Evolutionary conservation across 1,140 invertebrate genomes (phyloP).

Genomic region (Apis mellifera): DNA sequence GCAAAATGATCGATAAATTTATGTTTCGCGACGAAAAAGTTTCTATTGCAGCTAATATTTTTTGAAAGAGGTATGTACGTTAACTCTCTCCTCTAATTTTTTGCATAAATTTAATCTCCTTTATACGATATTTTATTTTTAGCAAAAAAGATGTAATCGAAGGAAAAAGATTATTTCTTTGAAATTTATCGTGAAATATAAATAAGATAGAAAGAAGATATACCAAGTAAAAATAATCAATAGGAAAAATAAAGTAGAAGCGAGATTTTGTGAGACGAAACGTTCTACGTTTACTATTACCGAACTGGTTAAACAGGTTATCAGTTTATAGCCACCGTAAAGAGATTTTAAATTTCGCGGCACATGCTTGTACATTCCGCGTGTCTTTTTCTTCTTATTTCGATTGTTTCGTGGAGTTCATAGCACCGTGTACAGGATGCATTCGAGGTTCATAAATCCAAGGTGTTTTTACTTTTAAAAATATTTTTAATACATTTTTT

Average conservation of each 20-base stretch:
- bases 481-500: background rate
- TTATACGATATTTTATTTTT: background rate
- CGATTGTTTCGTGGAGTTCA: constrained; percentile 33
- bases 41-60: background rate
- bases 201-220: background rate
- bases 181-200: background rate
- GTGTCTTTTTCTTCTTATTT: constrained; percentile 42
- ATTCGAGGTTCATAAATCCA: background rate
- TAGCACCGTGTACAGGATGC: background rate
- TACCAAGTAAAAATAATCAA: constrained; percentile 15
- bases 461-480: background rate
- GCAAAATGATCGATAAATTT: background rate
- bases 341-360: constrained; percentile 80
- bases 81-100: background rate
- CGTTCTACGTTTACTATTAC: constrained; percentile 54
- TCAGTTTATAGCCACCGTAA: constrained; percentile 77
- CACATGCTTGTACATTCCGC: constrained; percentile 69
- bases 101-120: background rate
- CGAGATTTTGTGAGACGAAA: constrained; percentile 72
- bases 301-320: constrained; percentile 79
- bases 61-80: background rate
- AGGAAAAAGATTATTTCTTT: too few relatives aligned
- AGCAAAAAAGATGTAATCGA: background rate
- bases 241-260: constrained; percentile 69
- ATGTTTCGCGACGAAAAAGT: background rate